Evolutionary conservation across 2,113 vertebrate genomes (phyloP), one percentile per base, ranked within the genome.

Genomic region (Cepphus grylle): DNA sequence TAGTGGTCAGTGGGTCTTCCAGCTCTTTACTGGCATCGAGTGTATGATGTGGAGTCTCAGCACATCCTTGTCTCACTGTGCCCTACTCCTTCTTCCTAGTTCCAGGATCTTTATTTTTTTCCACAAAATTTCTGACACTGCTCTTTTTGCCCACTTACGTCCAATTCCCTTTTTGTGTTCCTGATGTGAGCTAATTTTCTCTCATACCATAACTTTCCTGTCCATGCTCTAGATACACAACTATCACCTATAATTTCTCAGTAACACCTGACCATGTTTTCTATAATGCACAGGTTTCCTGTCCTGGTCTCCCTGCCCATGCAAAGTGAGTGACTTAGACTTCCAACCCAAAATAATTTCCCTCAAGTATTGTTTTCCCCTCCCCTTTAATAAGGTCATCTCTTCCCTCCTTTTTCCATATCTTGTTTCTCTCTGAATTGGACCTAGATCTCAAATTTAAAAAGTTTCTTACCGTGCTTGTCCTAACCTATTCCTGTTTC

Each of bases 221-320:
- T 73, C 30, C 0, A 0, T 42, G 13, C 12, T 67, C 1, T 55
- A 53, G 26, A 34, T 62, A 27, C 15, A 27, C 3, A 61, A 2
- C 12, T 49, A 10, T 49, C 17, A 38, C 8, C 11, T 79, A 22
- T 10, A 47, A 83, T 83, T 83, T 63, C 23, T 65, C 14, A 19
- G 20, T 59, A 74, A 27, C n/a, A 55, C 5, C 17, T 36, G 10
- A 27, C 20, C 26, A 62, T 27, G 9, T 55, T 74, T 86, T 61
- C 40, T 74, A 9, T 74, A 61, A 40, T 1, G 0, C 25, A 47
- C 4, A 65, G 16, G 9, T 61, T 85, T 15, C 49, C 10, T 9
- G 6, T 72, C 17, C 43, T 40, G 25, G 38, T 32, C 16, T 67
- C 53, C 30, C 25, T 61, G 53, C 11, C 22, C 34, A 53, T 8